Base-by-base conservation (phyloP, 2,797 vertebrate genomes). In the Dendrocincla tyrannina region DNA sequence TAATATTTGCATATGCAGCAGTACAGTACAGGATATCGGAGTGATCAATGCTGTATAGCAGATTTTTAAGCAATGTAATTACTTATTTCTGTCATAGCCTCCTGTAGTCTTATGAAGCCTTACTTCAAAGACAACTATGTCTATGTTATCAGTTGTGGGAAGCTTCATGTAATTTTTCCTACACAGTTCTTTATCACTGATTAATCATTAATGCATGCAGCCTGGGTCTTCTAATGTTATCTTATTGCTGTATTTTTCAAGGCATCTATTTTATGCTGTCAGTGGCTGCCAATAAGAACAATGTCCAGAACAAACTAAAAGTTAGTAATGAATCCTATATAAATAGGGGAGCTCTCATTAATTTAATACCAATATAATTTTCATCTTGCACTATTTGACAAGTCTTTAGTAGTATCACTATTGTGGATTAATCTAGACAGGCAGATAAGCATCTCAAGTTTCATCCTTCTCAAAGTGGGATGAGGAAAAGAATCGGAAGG, bases 11-110 rank as follows among this genome's bases (percentile, higher is more conserved):
- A 44, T 63, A 78, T 63, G 28, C 24, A 76, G 16, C 53, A 76
- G 32, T 49, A 35, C 28, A 80, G 32, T 53, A 11, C 10, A 85
- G 16, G 4, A 50, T 91, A 77, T 68, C 64, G 81, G 44, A 52
- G 27, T 0, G 0, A 63, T 49, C 75, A 68, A 1, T 47, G 76
- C 30, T 14, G 15, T 22, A 12, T 25, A 33, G 44, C 0, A 1
- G 70, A 68, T 73, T 81, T 20, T 47, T 42, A 85, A 52, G 30
- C 47, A 47, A 10, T 33, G 27, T 52, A 67, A 85, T 44, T 69
- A 52, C n/a, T n/a, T 59, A 15, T 42, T 66, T 81, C 60, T 63
- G 6, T 47, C 37, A 60, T 32, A 63, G 37, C 10, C 14, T 75
- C 49, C 42, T 10, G 8, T 35, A 90, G 20, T 39, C 32, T 87